Conservation (phyloP, 2,113 vertebrate species). For the Heterotilapia buettikoferi region DNA sequence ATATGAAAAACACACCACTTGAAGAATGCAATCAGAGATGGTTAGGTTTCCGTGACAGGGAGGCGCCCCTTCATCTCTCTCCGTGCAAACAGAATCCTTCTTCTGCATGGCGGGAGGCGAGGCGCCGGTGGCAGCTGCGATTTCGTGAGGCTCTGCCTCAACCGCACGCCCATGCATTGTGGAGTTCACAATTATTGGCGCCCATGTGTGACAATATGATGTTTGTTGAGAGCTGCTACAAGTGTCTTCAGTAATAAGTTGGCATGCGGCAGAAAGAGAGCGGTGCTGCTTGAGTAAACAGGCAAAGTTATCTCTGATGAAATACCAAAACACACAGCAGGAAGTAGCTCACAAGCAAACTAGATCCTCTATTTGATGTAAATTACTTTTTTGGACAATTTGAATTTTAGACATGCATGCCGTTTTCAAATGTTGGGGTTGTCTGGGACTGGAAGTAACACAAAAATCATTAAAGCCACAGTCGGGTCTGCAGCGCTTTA, state of each 20-base stretch:
- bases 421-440: not conserved
- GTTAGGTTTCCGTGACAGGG: conserved; percentile 67
- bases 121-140: conserved; percentile 41
- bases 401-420: conserved; percentile 2
- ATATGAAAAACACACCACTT: conserved; percentile 58
- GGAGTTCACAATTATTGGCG: conserved; percentile 70
- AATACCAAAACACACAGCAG: conserved; percentile 39
- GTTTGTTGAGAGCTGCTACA: conserved; percentile 68
- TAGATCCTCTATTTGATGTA: conserved; percentile 28
- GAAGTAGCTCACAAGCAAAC: conserved; percentile 19
- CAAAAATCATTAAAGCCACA: not conserved
- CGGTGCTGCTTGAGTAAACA: conserved; percentile 45
- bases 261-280: conserved; percentile 41
- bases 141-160: conserved; percentile 40
- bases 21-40: conserved; percentile 72
- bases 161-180: conserved; percentile 57
- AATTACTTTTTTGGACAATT: conserved; percentile 21
- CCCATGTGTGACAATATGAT: conserved; percentile 73
- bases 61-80: conserved; percentile 60
- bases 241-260: conserved; percentile 70
- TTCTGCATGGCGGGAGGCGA: conserved; percentile 62
- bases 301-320: conserved; percentile 55
- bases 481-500: not conserved
- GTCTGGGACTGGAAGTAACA: not conserved
- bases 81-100: conserved; percentile 61